Evolutionary conservation across 2,888 invertebrate species (phyloP), one percentile per base, ranked within the genome.

Genomic region (Cordylochernes scorpioides): DNA sequence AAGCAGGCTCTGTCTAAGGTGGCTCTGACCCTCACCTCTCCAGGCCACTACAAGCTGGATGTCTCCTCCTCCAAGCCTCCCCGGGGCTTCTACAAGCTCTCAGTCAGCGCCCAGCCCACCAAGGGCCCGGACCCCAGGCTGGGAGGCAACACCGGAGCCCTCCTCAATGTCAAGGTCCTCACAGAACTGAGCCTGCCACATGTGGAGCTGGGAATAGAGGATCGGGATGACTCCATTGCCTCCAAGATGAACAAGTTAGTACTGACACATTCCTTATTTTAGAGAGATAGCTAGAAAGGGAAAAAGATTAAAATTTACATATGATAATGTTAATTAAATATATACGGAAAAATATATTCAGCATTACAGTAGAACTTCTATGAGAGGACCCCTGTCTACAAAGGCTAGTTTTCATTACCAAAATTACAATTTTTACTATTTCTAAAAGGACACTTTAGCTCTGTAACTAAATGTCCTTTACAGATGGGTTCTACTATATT

Each of bases 171-270:
- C 1, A 71, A 73, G 33, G 70, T 78, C 12, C 56, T 77, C 31
- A 72, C 75, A 1, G 68, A 71, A 41, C 67, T 77, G 0, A 63
- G 63, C 36, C 63, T 86, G 1, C 67, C 71, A 42, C 65, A 63
- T 31, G 61, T 78, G 27, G 84, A 88, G 52, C 61, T 91, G 27
- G 80, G 82, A 4, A 64, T 86, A 13, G 73, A 71, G 3, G 88
- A 91, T 51, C 68, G 75, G 4, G 88, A 91, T 52, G 78, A 84
- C 37, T 70, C 72, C 3, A 71, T 75, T 15, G 68, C 73, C 31
- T 68, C 77, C 1, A 72, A 71, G 50, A 56, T 77, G 31, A 65
- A 55, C 33, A 59, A 57, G 64, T 64, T 49, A 52, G 51, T 42
- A 17, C 13, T 15, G 9, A 15, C 10, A 17, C 9, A 17, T 15